These are phyloP conservation scores for Pseudolycoriella hygida DNA, from an alignment of 2,888 invertebrate species.

Conservation along the genomic window DNA sequence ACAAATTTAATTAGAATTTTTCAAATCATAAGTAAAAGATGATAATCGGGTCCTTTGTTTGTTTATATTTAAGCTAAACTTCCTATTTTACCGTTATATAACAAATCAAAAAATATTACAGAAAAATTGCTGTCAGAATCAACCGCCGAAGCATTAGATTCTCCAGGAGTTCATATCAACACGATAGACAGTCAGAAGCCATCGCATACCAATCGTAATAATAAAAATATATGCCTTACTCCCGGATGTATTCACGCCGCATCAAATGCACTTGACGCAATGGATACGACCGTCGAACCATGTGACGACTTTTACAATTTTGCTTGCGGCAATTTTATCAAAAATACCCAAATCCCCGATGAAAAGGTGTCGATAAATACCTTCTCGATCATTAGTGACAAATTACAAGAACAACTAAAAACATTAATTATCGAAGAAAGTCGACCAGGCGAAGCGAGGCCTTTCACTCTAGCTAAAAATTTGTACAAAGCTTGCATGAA, in stretches of 20 bases:
- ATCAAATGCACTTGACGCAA: slow-evolving; percentile 43
- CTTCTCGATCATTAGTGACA: slow-evolving; percentile 29
- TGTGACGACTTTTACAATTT: slow-evolving; percentile 65
- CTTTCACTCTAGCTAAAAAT: slow-evolving; percentile 27
- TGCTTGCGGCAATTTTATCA: slow-evolving; percentile 53
- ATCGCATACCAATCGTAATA: slow-evolving; percentile 17
- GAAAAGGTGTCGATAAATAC: slow-evolving; percentile 34
- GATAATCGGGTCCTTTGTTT: too few relatives aligned
- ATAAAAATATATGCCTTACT: slow-evolving; percentile 42
- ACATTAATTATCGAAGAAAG: slow-evolving; percentile 25
- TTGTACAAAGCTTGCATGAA: slow-evolving; percentile 31
- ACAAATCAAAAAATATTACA: slow-evolving; percentile 2
- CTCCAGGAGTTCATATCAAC: slow-evolving; percentile 10
- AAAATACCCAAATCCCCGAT: slow-evolving; percentile 50
- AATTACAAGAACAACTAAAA: slow-evolving; percentile 28
- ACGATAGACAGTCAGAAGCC: slow-evolving; percentile 12
- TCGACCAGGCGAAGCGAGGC: slow-evolving; percentile 21
- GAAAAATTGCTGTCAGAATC: slow-evolving; percentile 10
- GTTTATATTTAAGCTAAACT: too few relatives aligned
- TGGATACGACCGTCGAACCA: slow-evolving; percentile 48
- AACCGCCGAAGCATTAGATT: slow-evolving; percentile 18
- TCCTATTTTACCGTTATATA: background rate
- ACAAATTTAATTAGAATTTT: too few relatives aligned
- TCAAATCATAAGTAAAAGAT: too few relatives aligned
- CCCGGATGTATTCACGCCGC: slow-evolving; percentile 66